Conservation (phyloP, 1,140 invertebrate genomes). For the Steinernema khuongi region DNA sequence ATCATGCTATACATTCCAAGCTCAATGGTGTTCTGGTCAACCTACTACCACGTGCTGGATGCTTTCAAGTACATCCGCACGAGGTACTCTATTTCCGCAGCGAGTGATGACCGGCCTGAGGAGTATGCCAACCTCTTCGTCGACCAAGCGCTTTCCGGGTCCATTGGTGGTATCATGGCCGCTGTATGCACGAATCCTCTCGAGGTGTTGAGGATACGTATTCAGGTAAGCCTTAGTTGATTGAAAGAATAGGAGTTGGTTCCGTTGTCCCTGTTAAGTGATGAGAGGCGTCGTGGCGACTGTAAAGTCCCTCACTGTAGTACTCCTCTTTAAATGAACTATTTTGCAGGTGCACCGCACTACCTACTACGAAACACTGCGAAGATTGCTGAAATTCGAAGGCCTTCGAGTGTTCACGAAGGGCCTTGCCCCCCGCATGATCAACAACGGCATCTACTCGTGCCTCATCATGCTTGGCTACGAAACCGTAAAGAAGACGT, state of each 20-base stretch:
- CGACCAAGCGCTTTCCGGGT: constrained; percentile 52
- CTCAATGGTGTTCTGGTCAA: constrained; percentile 58
- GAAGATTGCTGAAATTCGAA: constrained; percentile 44
- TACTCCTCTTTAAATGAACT: background rate
- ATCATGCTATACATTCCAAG: constrained; percentile 55
- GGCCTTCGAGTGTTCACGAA: constrained; percentile 50
- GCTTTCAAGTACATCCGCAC: constrained; percentile 36
- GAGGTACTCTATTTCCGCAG: constrained; percentile 12
- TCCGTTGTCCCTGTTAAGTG: constrained; percentile 24
- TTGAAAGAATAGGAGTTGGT: too few relatives aligned
- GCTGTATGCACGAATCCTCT: constrained; percentile 55
- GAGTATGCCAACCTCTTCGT: constrained; percentile 47
- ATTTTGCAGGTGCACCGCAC: constrained; percentile 55
- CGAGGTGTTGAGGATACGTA: constrained; percentile 52
- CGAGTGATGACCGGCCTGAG: constrained; percentile 11
- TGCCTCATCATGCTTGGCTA: constrained; percentile 58
- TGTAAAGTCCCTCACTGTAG: constrained; percentile 7
- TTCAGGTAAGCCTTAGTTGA: constrained; percentile 42
- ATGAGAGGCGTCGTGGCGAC: constrained; percentile 16
- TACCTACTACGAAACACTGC: constrained; percentile 48
- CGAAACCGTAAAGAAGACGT: constrained; percentile 52
- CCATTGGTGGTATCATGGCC: constrained; percentile 47
- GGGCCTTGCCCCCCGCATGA: constrained; percentile 51
- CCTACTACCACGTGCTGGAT: constrained; percentile 45
- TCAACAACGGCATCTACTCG: constrained; percentile 52